These are phyloP conservation scores for Copidosoma floridanum DNA, from an alignment of 1,140 invertebrate species.

Conservation along the genomic window DNA sequence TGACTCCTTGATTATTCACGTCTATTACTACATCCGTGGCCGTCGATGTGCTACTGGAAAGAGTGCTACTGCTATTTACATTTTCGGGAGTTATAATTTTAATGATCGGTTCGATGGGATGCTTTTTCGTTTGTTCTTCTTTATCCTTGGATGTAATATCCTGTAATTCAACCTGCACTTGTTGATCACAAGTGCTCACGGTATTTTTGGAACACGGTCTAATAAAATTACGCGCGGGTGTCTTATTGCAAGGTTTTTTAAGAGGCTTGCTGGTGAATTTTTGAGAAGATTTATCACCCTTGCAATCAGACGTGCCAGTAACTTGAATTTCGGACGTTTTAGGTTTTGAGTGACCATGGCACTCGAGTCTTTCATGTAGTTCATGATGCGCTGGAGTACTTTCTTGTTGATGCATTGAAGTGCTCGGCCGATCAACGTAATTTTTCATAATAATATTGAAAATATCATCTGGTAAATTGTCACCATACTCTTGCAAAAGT, in stretches of 20 bases:
- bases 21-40: constrained; percentile 41
- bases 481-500: constrained; percentile 45
- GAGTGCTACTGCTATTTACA: constrained; percentile 30
- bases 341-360: constrained; percentile 1
- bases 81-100: constrained; percentile 41
- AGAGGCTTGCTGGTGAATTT: not conserved
- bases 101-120: constrained; percentile 42
- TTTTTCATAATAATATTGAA: constrained; percentile 41
- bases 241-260: not conserved
- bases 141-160: not conserved
- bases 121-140: not conserved
- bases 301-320: constrained; percentile 42
- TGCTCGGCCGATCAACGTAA: too few species aligned
- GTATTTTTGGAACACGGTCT: too few species aligned
- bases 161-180: constrained; percentile 15
- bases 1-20: constrained; percentile 36
- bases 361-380: too few species aligned
- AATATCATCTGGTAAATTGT: constrained; percentile 44
- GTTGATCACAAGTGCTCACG: constrained; percentile 11
- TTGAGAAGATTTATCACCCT: constrained; percentile 18
- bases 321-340: constrained; percentile 44
- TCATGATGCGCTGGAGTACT: not conserved
- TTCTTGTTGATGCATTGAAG: constrained; percentile 31
- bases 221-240: too few species aligned
- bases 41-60: constrained; percentile 31